Percentiles rank a stretch among this genome's conserved stretches.
Evolutionary conservation across 2,888 invertebrate genomes (phyloP).

Genomic region (Caenorhabditis zanzibari): DNA sequence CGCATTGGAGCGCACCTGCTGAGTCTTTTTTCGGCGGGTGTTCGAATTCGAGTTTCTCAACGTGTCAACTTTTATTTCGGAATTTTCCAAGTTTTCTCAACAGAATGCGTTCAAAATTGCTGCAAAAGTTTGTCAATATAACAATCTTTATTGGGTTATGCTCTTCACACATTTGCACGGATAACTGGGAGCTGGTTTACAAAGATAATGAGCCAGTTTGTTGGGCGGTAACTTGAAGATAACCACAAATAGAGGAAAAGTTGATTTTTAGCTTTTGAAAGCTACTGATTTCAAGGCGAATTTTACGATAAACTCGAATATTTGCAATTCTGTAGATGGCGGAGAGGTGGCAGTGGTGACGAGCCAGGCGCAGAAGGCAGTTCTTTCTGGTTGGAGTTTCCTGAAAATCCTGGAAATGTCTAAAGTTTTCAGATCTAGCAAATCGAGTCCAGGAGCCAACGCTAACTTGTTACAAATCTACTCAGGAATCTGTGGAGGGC

Average conservation of each 20-base stretch:
- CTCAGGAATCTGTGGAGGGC: neutral
- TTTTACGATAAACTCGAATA: neutral
- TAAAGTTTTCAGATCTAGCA: slow-evolving; percentile 34
- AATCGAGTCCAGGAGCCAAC: slow-evolving; percentile 1
- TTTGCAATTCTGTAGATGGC: neutral
- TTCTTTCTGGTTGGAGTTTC: slow-evolving; percentile 23
- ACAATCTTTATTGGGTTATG: neutral
- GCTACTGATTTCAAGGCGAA: neutral
- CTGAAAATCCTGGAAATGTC: too few species aligned
- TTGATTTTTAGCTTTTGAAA: slow-evolving; percentile 15
- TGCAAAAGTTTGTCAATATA: slow-evolving; percentile 13
- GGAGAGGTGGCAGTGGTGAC: neutral
- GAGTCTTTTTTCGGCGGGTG: neutral
- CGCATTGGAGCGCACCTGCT: slow-evolving; percentile 3
- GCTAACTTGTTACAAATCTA: slow-evolving; percentile 22
- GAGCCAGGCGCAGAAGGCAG: slow-evolving; percentile 11
- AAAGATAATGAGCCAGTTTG: slow-evolving; percentile 3
- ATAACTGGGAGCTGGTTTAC: slow-evolving; percentile 32
- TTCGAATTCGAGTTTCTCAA: neutral
- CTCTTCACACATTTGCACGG: slow-evolving; percentile 6
- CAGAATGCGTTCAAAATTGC: neutral
- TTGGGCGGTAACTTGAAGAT: slow-evolving; percentile 12
- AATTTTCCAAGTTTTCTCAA: neutral
- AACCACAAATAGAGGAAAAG: neutral
- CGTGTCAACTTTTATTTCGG: neutral